Percentiles rank a stretch among this genome's conserved stretches.
phyloP scores from a whole-genome alignment of 2,113 vertebrate genomes.

The Marcusenius ussheri region DNA sequence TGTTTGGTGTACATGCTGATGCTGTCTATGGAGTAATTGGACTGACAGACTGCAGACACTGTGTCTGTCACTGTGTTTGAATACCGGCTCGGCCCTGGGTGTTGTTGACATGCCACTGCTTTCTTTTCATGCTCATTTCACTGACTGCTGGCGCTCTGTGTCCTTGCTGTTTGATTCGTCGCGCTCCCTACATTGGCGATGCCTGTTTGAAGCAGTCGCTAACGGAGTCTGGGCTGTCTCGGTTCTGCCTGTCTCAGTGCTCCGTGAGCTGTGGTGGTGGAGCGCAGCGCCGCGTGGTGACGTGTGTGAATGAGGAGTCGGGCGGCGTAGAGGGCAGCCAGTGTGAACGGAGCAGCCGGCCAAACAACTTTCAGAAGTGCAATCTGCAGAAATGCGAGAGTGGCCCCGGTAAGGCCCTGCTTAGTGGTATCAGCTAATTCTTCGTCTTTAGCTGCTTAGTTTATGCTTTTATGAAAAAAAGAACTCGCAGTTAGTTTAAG shows the following conservation, averaged over 20 bases:
- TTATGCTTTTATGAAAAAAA: background rate
- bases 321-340: slow-evolving; percentile 43
- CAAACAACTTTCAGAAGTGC: slow-evolving; percentile 55
- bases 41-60: background rate
- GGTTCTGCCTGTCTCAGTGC: slow-evolving; percentile 46
- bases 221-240: background rate
- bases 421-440: background rate
- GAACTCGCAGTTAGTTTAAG: background rate
- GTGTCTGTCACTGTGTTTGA: background rate
- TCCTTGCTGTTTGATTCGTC: background rate
- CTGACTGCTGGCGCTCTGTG: background rate
- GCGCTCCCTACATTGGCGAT: background rate
- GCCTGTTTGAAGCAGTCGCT: background rate
- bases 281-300: slow-evolving; percentile 49
- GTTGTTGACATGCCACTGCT: background rate
- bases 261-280: slow-evolving; percentile 58
- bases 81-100: background rate
- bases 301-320: slow-evolving; percentile 44
- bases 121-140: background rate
- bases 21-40: background rate
- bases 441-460: background rate
- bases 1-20: background rate
- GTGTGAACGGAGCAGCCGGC: slow-evolving; percentile 51
- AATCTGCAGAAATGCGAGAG: slow-evolving; percentile 51
- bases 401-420: slow-evolving; percentile 38